Base-by-base conservation (phyloP, 2,888 invertebrate species). In the Allacma fusca region DNA sequence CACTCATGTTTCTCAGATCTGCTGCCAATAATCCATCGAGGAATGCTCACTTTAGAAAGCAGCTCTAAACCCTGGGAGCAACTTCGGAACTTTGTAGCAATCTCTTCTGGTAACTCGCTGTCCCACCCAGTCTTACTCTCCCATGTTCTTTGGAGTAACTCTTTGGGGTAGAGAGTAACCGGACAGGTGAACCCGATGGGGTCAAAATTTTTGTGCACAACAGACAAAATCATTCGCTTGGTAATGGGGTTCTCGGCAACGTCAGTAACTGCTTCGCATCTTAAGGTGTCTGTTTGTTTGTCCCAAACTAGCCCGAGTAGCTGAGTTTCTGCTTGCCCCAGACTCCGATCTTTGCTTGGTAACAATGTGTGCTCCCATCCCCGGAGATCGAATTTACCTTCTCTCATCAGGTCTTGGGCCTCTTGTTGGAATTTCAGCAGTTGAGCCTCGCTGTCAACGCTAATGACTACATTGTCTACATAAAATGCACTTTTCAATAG, bases 111-210 rank as follows among this genome's bases (percentile, higher is more conserved):
- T 5, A 72, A 23, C n/a, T 67, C 67, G 4, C 43, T 68, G 29
- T 80, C 80, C 80, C 80, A 80, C 19, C 40, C 69, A 44, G 71
- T 23, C 21, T 79, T 75, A 16, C 28, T n/a, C 68, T 71, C 50
- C 80, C 80, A 82, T 1, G 77, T 28, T 24, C 76, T 50, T 26
- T 81, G 81, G 29, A 80, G 71, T 0, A 80, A 21, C 50, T 80
- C 68, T 64, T 80, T 80, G 5, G 78, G 75, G 21, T 68, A 43
- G 13, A 79, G 71, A 1, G 34, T 40, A 16, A 62, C 59, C 26
- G 78, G 78, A 26, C 44, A 23, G 12, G 57, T 28, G 62, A 71
- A 78, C 4, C 78, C 80, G 0, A 78, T 0, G 1, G 80, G 78
- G 13, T 82, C 79, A 77, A 71, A 81, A 23, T 78, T 43, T 34